Evolutionary conservation across 2,797 vertebrate genomes (phyloP), one percentile per base, ranked within the genome.

Genomic region (Sebastes trivittatus): DNA sequence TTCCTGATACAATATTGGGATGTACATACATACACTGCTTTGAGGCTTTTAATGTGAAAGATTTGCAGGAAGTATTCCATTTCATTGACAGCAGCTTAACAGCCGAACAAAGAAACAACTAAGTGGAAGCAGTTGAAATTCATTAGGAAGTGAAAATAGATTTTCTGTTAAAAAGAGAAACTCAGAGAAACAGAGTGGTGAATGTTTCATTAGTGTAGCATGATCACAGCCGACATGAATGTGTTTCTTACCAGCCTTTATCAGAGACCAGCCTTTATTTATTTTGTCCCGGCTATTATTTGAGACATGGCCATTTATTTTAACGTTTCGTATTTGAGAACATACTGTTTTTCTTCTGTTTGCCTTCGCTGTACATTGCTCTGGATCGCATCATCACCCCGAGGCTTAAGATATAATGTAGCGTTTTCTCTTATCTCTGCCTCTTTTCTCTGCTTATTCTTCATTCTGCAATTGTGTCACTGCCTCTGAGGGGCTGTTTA

Each of bases 401-500:
- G 25, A 69, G 13, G 65, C 25, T 58, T 38, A 11, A 54, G 54
- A 58, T 32, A 27, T 49, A 55, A 38, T 11, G 23, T 10, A 18
- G 20, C 5, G 2, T 36, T 60, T 71, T n/a, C 27, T 63, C 54
- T 62, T 62, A 5, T 34, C 23, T 66, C 20, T 64, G 2, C 38
- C 32, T 67, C 63, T 55, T 55, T 27, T 22, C 52, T 49, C 1
- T 58, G 13, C 16, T 70, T 70, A 13, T 80, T 81, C 42, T 65
- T 60, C 13, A 38, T 62, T 62, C 30, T 73, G 9, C 23, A 67
- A 52, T 74, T 69, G 14, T 72, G 60, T 75, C 76, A 7, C 27
- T 32, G 71, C 75, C 82, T 74, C 71, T 14, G 42, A 75, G 73
- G 73, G 77, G 56, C 34, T 81, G 54, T 78, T 88, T 80, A 75